Base-by-base conservation (phyloP, 2,888 invertebrate species). In the Hydrotaea diabolus region DNA sequence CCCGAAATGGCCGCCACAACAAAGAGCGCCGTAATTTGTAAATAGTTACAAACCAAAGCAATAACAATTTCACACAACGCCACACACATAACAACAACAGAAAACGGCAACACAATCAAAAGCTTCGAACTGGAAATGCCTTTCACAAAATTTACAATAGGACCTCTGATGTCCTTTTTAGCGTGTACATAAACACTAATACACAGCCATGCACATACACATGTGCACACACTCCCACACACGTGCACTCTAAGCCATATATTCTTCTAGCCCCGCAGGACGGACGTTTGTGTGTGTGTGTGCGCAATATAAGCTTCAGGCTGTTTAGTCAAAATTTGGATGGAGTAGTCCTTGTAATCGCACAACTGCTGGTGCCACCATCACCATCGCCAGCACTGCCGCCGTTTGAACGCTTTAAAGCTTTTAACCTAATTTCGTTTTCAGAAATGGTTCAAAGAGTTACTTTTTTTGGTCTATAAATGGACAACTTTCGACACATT, bases 401-500 rank as follows among this genome's bases (percentile, higher is more conserved):
- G 7, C 7, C 31, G 31, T 4, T 4, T 2, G 43, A 46, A 43
- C 9, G 23, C n/a, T 43, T 15, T 46, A 57, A 81, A 85, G 77
- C 85, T 80, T 80, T 82, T 85, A 85, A 85, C 85, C 85, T 74
- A 81, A 80, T 84, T 84, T 84, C 55, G 46, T 74, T 79, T 80
- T 77, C 46, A 39, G 74, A 74, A 59, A 43, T 73, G 17, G 62
- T 74, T 74, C 43, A 77, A 53, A 74, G 43, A 77, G 83, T 80
- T 75, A 83, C 77, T 80, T 19, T 55, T 57, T 31, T 31, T 26
- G 17, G 31, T 72, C 77, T 77, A 55, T 55, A 69, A 80, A 75
- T 74, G 49, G 39, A 11, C 43, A 64, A 64, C 11, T 46, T 71
- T 64, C 23, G 71, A 39, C 69, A 69, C 23, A 69, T 69, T 43